Conservation (phyloP, 2,113 vertebrate species). For the Protomyctophum bolini region DNA sequence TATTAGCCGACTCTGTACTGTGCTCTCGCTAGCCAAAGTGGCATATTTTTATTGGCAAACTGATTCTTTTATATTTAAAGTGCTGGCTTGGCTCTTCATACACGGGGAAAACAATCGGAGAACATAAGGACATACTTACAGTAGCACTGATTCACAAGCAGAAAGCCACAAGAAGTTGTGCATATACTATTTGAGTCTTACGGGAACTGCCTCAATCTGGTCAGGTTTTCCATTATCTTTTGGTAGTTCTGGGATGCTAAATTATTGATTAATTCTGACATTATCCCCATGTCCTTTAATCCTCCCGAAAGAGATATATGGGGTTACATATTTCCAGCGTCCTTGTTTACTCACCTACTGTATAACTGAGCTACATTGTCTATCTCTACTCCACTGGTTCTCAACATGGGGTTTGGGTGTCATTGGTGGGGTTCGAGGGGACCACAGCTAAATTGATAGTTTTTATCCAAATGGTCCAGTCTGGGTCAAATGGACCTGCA, state of each 20-base stretch:
- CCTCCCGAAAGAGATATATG: conserved; percentile 5
- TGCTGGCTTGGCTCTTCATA: conserved; percentile 49
- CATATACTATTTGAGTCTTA: neutral
- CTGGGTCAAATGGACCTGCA: too few relatives aligned
- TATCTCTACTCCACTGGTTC: neutral
- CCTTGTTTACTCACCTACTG: neutral
- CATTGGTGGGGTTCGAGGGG: too few relatives aligned
- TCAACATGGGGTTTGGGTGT: too few relatives aligned
- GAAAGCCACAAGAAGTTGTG: neutral
- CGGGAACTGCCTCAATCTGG: conserved; percentile 4
- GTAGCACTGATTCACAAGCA: conserved; percentile 20
- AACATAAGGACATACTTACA: conserved; percentile 37
- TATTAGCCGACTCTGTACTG: conserved; percentile 66
- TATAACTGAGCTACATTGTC: neutral
- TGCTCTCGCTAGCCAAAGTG: conserved; percentile 62
- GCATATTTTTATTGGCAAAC: conserved; percentile 66
- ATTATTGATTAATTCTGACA: conserved; percentile 15
- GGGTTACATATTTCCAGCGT: neutral
- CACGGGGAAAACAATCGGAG: conserved; percentile 21
- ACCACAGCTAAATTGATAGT: too few relatives aligned
- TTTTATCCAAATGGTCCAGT: too few relatives aligned
- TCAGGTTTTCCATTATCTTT: conserved; percentile 18
- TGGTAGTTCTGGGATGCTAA: conserved; percentile 9
- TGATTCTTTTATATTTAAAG: conserved; percentile 58
- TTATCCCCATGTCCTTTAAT: conserved; percentile 4